phyloP scores from a whole-genome alignment of 2,113 vertebrate species.

The Psammodynastes pulverulentus region DNA sequence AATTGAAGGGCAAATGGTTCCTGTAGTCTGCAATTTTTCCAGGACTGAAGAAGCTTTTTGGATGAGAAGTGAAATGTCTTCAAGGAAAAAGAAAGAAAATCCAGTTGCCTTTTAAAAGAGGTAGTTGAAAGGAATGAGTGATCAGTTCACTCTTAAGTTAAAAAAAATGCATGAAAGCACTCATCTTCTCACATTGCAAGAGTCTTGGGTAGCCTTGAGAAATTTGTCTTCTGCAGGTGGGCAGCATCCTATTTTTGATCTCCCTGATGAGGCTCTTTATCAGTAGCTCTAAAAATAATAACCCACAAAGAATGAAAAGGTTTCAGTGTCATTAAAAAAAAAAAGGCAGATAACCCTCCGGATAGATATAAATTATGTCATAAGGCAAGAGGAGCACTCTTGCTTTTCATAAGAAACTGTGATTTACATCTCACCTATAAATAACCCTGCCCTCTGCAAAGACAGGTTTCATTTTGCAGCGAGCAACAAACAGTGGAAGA shows the following conservation, averaged over 20 bases:
- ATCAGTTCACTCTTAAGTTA: not conserved
- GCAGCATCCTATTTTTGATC: not conserved
- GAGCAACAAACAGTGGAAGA: constrained; percentile 36
- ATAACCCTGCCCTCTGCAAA: constrained; percentile 30
- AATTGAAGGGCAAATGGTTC: not conserved
- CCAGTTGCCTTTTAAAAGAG: not conserved
- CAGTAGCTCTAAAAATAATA: constrained; percentile 31
- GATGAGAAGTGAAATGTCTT: not conserved
- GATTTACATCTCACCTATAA: constrained; percentile 43
- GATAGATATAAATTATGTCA: constrained; percentile 40
- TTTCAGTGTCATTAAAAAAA: constrained; percentile 28
- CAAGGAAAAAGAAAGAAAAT: not conserved
- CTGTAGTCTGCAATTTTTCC: not conserved
- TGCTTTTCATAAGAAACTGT: constrained; percentile 37
- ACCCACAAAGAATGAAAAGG: not conserved
- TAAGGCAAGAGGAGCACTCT: constrained; percentile 26
- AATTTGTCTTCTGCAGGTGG: not conserved
- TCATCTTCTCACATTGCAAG: not conserved
- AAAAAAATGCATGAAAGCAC: not conserved
- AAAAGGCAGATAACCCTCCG: constrained; percentile 11
- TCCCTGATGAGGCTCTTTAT: constrained; percentile 21
- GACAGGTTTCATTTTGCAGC: constrained; percentile 32
- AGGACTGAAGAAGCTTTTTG: not conserved
- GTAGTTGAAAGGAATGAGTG: not conserved
- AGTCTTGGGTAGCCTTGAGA: not conserved